Evolutionary conservation across 2,888 invertebrate species (phyloP), one percentile per base, ranked within the genome.

Genomic region (Chromoteleia sp.): DNA sequence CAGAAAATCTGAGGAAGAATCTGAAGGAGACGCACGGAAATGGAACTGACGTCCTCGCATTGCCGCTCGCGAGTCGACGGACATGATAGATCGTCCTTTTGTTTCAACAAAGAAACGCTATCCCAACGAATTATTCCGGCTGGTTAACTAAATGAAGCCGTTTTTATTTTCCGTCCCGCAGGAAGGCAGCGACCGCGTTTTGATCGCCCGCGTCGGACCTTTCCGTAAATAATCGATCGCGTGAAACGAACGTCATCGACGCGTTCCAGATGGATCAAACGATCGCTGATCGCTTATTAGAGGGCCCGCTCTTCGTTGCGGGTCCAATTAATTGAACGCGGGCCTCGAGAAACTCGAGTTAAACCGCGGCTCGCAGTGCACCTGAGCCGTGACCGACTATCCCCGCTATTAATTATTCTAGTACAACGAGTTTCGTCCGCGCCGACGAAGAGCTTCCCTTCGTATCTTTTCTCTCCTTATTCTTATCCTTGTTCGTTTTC

Each of bases 331-430:
- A 75, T 75, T 75, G 80, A 61, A 56, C 52, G 52, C 58, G 36
- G 36, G 58, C 21, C 70, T 36, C 19, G 48, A 58, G 56, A 52
- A 45, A 54, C 61, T 56, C 33, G 36, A 45, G 12, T 33, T 19
- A n/a, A n/a, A n/a, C n/a, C 56, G 58, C 50, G 17, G 43, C 10
- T n/a, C n/a, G n/a, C 61, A 7, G 56, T 58, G 76, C 81, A 81
- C 76, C 81, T 76, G 81, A 81, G 75, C 80, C 80, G 80, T 81
- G 80, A 81, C 80, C 80, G 74, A 70, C 80, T 56, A 75, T 75
- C 63, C 58, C 45, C 21, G 70, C 80, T 45, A 75, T 81, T 81
- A 81, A 81, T 81, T 75, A 81, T 81, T 75, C 80, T 21, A 36
- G 41, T 75, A 75, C 65, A 71, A 80, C 65, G 75, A 80, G 80